Evolutionary conservation across 1,140 invertebrate species (phyloP).

Genomic region (Mactra quadrangularis): DNA sequence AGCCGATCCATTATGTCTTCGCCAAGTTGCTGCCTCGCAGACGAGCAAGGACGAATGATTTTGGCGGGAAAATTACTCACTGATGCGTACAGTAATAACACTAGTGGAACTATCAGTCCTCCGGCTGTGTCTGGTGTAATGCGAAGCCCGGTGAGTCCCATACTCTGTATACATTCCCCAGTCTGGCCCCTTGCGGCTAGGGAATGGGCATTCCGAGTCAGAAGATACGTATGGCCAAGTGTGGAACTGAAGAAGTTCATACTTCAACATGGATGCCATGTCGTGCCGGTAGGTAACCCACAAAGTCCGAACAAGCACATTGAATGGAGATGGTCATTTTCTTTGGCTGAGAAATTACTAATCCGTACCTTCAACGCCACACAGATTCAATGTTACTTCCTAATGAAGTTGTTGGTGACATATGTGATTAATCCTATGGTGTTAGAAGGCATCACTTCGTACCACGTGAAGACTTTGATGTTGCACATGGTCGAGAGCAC

Average conservation of each 20-base stretch:
- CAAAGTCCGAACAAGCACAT: conserved; percentile 54
- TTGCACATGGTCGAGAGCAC: conserved; percentile 52
- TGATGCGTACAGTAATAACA: conserved; percentile 54
- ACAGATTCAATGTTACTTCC: conserved; percentile 57
- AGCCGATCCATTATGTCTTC: conserved; percentile 52
- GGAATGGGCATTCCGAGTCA: conserved; percentile 54
- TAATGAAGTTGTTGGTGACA: conserved; percentile 49
- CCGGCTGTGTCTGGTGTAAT: conserved; percentile 52
- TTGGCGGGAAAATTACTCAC: conserved; percentile 52
- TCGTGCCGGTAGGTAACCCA: conserved; percentile 40
- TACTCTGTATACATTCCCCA: conserved; percentile 57
- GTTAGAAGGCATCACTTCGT: conserved; percentile 32
- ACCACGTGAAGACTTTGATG: conserved; percentile 59
- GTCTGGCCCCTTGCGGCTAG: conserved; percentile 56
- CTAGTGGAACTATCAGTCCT: conserved; percentile 34
- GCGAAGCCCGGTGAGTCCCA: conserved; percentile 27
- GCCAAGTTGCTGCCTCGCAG: conserved; percentile 49
- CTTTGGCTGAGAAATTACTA: conserved; percentile 51
- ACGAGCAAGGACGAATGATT: conserved; percentile 59
- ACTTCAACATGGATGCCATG: conserved; percentile 56
- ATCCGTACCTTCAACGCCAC: conserved; percentile 53
- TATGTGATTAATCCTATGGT: conserved; percentile 43
- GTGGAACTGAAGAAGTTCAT: conserved; percentile 56
- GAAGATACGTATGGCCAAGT: conserved; percentile 48
- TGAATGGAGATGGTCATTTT: conserved; percentile 61